A percentile compares a stretch with the other conserved stretches of the same genome.
Conservation (phyloP, 2,797 vertebrate genomes). For the Lutjanus campechanus region DNA sequence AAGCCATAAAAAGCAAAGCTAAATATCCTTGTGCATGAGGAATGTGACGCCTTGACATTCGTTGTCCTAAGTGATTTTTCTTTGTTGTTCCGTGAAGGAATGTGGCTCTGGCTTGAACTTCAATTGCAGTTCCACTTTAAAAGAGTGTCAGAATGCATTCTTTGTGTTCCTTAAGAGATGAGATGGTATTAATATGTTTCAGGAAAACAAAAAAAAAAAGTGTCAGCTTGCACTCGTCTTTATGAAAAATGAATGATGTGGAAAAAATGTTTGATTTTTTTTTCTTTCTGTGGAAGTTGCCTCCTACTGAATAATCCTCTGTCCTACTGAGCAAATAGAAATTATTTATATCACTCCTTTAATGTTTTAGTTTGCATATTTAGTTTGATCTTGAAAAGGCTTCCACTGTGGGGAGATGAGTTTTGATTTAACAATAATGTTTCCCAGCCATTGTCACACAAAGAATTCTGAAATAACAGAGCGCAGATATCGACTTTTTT, state of each 20-base stretch:
- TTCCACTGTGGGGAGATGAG: neutral
- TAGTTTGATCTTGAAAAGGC: slow-evolving; percentile 15
- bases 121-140: neutral
- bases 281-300: slow-evolving; percentile 24
- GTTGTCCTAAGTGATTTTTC: neutral
- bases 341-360: slow-evolving; percentile 38
- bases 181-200: slow-evolving; percentile 12
- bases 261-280: slow-evolving; percentile 37
- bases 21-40: neutral
- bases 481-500: neutral
- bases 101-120: slow-evolving; percentile 7
- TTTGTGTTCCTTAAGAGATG: slow-evolving; percentile 23
- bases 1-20: neutral
- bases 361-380: neutral
- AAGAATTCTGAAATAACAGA: neutral
- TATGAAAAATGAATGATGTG: slow-evolving; percentile 34
- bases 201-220: neutral
- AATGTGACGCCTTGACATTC: slow-evolving; percentile 20
- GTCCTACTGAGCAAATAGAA: slow-evolving; percentile 23
- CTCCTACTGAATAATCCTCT: slow-evolving; percentile 16
- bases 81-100: neutral
- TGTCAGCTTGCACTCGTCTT: slow-evolving; percentile 3
- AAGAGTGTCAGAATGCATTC: slow-evolving; percentile 21
- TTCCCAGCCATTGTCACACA: neutral
- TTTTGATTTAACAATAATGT: slow-evolving; percentile 34